Conservation (phyloP, 2,113 vertebrate genomes). For the Benthochromis sp. region DNA sequence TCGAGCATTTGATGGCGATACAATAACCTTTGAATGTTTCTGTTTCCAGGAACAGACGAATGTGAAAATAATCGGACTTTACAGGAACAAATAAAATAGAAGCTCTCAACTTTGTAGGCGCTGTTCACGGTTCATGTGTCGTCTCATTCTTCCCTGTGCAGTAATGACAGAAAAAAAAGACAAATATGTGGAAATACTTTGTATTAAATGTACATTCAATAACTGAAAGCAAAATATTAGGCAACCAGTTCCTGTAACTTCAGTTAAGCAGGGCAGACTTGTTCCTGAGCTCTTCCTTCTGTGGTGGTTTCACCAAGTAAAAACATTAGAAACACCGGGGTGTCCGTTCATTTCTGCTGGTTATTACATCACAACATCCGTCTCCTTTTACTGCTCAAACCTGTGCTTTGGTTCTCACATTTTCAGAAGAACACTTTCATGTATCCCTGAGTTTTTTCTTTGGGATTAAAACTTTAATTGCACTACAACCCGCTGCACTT, state of each 20-base stretch:
- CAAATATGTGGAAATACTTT: not conserved
- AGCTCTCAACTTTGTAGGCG: rapidly evolving
- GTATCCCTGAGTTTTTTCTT: rapidly evolving
- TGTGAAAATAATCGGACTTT: not conserved
- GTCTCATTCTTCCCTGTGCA: not conserved
- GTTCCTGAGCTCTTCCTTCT: not conserved
- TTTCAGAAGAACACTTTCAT: not conserved
- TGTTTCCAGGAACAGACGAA: not conserved
- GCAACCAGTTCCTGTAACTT: not conserved
- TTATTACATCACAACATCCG: not conserved
- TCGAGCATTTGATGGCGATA: not conserved
- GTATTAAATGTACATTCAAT: not conserved
- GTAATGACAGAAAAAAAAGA: not conserved
- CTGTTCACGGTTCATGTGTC: not conserved
- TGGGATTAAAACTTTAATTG: not conserved
- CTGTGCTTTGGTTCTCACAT: not conserved
- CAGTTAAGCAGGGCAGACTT: not conserved
- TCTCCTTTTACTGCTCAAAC: not conserved
- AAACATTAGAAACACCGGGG: not conserved
- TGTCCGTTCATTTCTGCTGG: not conserved
- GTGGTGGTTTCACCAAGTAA: not conserved
- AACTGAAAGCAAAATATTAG: not conserved
- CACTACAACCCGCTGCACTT: not conserved
- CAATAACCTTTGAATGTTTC: not conserved
- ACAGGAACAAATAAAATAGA: not conserved